Percentiles rank a stretch among this genome's conserved stretches.
These are phyloP conservation scores for Mechanitis mazaeus DNA, from an alignment of 2,888 invertebrate species.

Conservation along the genomic window DNA sequence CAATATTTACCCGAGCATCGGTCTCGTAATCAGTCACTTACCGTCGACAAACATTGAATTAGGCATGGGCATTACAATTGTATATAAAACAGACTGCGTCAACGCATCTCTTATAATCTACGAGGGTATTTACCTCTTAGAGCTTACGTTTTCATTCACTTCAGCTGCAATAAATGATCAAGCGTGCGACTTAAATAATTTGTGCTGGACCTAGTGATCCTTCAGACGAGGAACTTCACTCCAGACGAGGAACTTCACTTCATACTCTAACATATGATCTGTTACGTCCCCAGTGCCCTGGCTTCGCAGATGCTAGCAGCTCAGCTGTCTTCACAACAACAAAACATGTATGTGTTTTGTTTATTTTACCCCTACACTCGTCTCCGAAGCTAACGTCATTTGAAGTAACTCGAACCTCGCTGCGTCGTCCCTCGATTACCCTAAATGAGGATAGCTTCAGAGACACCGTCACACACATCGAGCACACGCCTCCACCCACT, in stretches of 20 bases:
- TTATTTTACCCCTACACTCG: slow-evolving; percentile 51
- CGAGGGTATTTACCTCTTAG: slow-evolving; percentile 15
- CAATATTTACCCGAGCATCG: slow-evolving; percentile 27
- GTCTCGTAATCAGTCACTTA: slow-evolving; percentile 30
- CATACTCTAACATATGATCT: slow-evolving; percentile 63
- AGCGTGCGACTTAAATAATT: slow-evolving; percentile 55
- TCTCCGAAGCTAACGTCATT: slow-evolving; percentile 43
- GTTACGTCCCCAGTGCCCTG: slow-evolving; percentile 93
- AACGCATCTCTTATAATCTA: slow-evolving; percentile 30
- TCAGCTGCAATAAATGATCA: slow-evolving; percentile 18
- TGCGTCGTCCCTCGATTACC: slow-evolving; percentile 1
- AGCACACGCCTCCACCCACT: slow-evolving; percentile 68
- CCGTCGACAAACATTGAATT: slow-evolving; percentile 55
- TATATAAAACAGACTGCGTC: slow-evolving; percentile 48
- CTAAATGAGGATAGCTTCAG: slow-evolving; percentile 55
- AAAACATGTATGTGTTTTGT: slow-evolving; percentile 91
- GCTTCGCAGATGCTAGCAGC: slow-evolving; percentile 97
- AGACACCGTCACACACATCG: slow-evolving; percentile 59
- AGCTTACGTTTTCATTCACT: too few species aligned
- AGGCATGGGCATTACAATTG: slow-evolving; percentile 61
- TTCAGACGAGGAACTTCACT: slow-evolving; percentile 38
- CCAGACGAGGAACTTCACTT: slow-evolving; percentile 42
- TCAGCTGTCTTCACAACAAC: slow-evolving; percentile 94
- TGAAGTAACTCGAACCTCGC: slow-evolving; percentile 5
- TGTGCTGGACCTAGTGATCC: slow-evolving; percentile 16